A percentile compares a stretch with the other conserved stretches of the same genome.
phyloP scores from a whole-genome alignment of 2,797 vertebrate genomes.

The Neosalanx taihuensis region DNA sequence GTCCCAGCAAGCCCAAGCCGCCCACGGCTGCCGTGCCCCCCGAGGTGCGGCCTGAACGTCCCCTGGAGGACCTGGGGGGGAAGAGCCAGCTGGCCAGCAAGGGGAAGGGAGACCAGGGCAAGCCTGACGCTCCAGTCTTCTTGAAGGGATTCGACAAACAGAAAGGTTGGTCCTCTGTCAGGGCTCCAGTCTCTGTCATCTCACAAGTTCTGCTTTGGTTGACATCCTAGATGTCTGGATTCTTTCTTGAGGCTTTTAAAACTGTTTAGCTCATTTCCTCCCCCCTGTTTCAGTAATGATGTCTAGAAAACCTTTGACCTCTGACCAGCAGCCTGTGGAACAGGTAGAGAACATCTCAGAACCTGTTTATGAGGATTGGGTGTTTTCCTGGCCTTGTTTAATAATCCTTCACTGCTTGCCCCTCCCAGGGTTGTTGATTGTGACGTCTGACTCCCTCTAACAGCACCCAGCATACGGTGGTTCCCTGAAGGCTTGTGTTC shows the following conservation, averaged over 20 bases:
- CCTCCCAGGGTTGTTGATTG: neutral
- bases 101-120: conserved; percentile 57
- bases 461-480: conserved; percentile 8
- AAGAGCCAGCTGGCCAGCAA: conserved; percentile 56
- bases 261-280: neutral
- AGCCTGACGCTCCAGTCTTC: conserved; percentile 50
- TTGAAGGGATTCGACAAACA: conserved; percentile 81
- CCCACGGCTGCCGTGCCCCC: conserved; percentile 69
- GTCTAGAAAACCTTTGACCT: conserved; percentile 26
- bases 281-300: neutral
- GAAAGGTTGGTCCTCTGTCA: conserved; percentile 80
- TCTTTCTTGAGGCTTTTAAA: neutral
- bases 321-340: conserved; percentile 31
- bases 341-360: conserved; percentile 33
- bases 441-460: conserved; percentile 13
- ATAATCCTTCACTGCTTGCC: conserved; percentile 7
- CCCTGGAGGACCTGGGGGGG: conserved; percentile 56
- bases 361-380: neutral
- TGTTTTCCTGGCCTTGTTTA: conserved; percentile 16
- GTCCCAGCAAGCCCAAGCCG: conserved; percentile 66
- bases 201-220: too few species aligned
- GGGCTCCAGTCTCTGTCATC: neutral
- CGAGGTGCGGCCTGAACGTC: conserved; percentile 65
- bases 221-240: neutral
- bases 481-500: conserved; percentile 28